Evolutionary conservation across 2,797 vertebrate genomes (phyloP).

Genomic region (Sebastes umbrosus): DNA sequence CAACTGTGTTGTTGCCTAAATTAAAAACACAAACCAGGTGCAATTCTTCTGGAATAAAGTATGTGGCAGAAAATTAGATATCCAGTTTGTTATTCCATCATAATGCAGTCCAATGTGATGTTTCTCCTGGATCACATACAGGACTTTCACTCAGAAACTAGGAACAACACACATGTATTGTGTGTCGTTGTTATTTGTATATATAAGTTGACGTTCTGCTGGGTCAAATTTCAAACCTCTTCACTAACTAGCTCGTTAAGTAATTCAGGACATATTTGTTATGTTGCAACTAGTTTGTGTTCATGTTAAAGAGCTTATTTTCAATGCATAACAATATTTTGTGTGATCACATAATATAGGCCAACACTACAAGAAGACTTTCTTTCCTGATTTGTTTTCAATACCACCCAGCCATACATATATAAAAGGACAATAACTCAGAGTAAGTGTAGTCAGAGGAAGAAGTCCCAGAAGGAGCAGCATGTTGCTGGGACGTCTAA

Average conservation of each 20-base stretch:
- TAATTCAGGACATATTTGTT: background rate
- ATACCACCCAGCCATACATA: background rate
- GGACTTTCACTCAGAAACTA: too few relatives aligned
- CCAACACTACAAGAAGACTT: background rate
- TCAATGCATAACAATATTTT: background rate
- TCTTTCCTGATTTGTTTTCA: background rate
- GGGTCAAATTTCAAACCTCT: too few relatives aligned
- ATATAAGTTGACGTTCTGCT: background rate
- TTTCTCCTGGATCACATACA: background rate
- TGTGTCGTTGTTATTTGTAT: background rate
- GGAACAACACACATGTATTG: background rate
- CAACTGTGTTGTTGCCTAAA: background rate
- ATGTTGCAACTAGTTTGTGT: background rate
- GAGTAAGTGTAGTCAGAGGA: background rate
- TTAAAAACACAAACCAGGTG: background rate
- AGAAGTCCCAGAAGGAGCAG: constrained; percentile 30
- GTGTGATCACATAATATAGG: background rate
- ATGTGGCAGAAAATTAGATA: background rate
- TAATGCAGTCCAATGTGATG: background rate
- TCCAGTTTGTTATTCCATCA: background rate
- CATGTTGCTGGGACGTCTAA: constrained; percentile 43
- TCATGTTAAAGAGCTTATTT: too few relatives aligned
- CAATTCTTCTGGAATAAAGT: background rate
- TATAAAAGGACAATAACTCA: background rate
- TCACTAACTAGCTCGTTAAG: background rate